Evolutionary conservation across 2,888 invertebrate species (phyloP), one percentile per base, ranked within the genome.

Genomic region (Fabriciana adippe): DNA sequence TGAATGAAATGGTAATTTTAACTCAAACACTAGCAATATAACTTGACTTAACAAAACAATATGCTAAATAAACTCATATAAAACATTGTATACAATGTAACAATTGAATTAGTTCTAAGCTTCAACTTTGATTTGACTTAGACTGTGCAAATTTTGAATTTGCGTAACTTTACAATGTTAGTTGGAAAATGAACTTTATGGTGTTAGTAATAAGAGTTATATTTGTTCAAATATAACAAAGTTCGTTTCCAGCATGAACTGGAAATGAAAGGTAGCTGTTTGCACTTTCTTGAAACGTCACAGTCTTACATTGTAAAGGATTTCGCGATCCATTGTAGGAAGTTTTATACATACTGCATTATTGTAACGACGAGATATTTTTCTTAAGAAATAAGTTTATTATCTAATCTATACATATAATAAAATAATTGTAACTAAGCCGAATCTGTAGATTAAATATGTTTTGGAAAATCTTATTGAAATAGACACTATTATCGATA

Each of bases 101-200:
- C 68, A 71, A 71, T 71, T 68, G 65, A 64, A 70, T 66, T 67
- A 61, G 64, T 64, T 71, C 53, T 47, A 63, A 47, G 55, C 68
- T 62, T 67, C 50, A 64, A 70, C 64, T 68, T 72, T 70, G 70
- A 72, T 70, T 70, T 70, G 66, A 66, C 53, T 70, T 51, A 26
- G 62, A 54, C 57, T 55, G 60, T 54, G 57, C 57, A 62, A 62
- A 70, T 61, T 70, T 62, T 64, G 51, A 57, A 56, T 56, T 61
- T 15, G 54, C 45, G 41, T 35, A 63, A 45, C 55, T 26, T 5
- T 50, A 6, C 16, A 4, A 15, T 6, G 16, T 53, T n/a, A 14
- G 41, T 48, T 35, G 35, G 21, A 61, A 51, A 13, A 50, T 61
- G 6, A 16, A 51, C n/a, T 50, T 61, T 61, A 51, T 15, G 15